phyloP scores from a whole-genome alignment of 2,888 invertebrate species.

The Strigamia transsilvanica region DNA sequence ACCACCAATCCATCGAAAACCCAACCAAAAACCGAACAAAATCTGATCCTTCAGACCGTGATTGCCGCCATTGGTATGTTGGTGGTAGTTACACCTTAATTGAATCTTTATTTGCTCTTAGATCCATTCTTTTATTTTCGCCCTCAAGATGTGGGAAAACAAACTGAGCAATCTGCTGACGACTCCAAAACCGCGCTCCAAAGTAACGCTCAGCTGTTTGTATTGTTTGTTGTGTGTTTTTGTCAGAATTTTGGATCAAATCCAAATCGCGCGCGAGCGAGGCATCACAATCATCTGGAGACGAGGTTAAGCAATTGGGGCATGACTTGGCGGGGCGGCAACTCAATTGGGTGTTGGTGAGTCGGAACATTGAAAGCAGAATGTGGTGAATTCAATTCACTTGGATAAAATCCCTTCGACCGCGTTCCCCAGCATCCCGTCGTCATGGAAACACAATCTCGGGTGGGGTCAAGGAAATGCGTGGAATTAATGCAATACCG shows the following conservation, averaged over 20 bases:
- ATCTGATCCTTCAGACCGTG: too few relatives aligned
- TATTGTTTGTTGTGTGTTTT: conserved; percentile 28
- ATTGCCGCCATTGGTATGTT: neutral
- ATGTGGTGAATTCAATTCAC: conserved; percentile 31
- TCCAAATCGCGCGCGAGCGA: neutral
- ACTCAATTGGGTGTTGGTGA: conserved; percentile 38
- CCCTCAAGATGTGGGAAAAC: neutral
- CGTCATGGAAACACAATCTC: conserved; percentile 35
- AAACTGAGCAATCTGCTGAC: conserved; percentile 3
- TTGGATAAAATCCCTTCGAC: conserved; percentile 24
- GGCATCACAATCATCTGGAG: neutral
- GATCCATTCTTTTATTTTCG: neutral
- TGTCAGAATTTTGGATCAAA: conserved; percentile 7
- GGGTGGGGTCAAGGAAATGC: conserved; percentile 35
- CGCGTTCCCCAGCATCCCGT: conserved; percentile 20
- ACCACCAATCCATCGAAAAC: too few relatives aligned
- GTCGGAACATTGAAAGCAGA: conserved; percentile 38
- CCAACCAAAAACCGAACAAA: too few relatives aligned
- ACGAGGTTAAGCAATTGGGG: conserved; percentile 38
- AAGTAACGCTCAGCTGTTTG: conserved; percentile 27
- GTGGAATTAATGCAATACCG: conserved; percentile 26
- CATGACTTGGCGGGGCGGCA: conserved; percentile 20
- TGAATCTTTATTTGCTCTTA: neutral
- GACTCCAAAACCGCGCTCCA: neutral
- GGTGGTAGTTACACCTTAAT: neutral